phyloP scores from a whole-genome alignment of 2,113 vertebrate genomes.

The Ovis canadensis region DNA sequence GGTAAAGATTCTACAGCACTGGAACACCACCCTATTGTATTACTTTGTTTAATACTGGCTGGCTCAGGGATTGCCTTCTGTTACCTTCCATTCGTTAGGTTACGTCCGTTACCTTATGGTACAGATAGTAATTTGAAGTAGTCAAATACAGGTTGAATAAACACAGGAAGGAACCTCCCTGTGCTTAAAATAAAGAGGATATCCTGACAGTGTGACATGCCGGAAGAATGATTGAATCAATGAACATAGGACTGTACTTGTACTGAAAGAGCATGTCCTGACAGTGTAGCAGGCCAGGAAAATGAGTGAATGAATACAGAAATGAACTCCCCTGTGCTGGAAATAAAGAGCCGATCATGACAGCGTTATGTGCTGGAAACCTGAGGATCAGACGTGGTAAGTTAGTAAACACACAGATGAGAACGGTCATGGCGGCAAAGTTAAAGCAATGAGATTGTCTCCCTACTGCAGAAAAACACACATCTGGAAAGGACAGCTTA shows the following conservation, averaged over 20 bases:
- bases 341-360: neutral
- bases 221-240: too few species aligned
- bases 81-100: accelerated
- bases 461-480: neutral
- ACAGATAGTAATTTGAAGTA: neutral
- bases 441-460: neutral
- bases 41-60: neutral
- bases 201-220: accelerated
- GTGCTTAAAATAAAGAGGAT: neutral
- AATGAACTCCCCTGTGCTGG: neutral
- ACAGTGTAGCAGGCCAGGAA: accelerated
- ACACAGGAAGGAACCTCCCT: neutral
- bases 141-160: neutral
- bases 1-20: neutral
- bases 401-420: neutral
- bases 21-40: neutral
- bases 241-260: too few species aligned
- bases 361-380: accelerated
- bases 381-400: accelerated
- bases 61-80: neutral
- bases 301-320: neutral
- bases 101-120: neutral
- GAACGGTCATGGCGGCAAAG: accelerated
- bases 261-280: too few species aligned
- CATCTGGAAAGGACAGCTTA: neutral